phyloP scores from a whole-genome alignment of 2,113 vertebrate genomes.

The Craseonycteris thonglongyai region DNA sequence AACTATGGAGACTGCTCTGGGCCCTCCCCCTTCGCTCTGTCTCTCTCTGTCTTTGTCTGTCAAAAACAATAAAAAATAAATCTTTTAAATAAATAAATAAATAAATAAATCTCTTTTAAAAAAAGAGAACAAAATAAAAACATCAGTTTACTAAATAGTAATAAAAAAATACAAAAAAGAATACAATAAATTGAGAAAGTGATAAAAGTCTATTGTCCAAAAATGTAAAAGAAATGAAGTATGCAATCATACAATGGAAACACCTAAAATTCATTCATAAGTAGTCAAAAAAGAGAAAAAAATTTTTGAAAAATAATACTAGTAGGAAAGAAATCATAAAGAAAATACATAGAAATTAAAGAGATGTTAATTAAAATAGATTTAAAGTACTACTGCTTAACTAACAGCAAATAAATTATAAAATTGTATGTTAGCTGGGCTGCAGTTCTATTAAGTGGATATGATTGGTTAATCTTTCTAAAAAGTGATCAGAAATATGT shows the following conservation, averaged over 20 bases:
- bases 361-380: neutral
- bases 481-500: neutral
- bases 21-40: no score
- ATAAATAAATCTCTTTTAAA: no score
- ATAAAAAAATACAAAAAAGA: conserved; percentile 16
- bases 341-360: conserved; percentile 24
- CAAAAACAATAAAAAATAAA: no score
- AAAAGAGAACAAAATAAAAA: neutral
- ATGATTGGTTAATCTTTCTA: neutral
- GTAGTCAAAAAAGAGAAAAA: neutral
- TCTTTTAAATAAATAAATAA: no score
- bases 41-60: no score
- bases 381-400: neutral
- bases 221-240: neutral
- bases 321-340: neutral
- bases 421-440: neutral
- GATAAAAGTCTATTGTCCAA: neutral
- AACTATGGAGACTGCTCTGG: no score
- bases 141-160: neutral
- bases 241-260: neutral
- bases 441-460: neutral
- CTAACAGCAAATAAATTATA: conserved; percentile 3
- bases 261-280: neutral
- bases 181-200: neutral
- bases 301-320: neutral